Evolutionary conservation across 1,140 invertebrate genomes (phyloP).

Genomic region (Zaprionus vittiger): DNA sequence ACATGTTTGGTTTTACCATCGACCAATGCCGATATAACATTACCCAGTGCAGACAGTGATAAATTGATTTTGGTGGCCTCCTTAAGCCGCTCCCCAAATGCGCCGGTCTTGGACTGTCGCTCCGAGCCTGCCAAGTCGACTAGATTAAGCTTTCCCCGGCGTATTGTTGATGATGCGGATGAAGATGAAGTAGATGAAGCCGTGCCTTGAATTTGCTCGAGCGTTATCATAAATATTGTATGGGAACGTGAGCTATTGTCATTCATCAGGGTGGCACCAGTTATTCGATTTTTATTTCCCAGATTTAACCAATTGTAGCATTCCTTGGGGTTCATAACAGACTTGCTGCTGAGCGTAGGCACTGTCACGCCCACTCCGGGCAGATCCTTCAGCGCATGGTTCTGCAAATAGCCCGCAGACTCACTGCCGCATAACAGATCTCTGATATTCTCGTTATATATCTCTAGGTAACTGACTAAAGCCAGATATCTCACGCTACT

Average conservation of each 20-base stretch:
- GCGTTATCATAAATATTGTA: conserved; percentile 95
- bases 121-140: conserved; percentile 94
- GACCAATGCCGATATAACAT: conserved; percentile 97
- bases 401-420: conserved; percentile 40
- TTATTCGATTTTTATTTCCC: conserved; percentile 92
- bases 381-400: conserved; percentile 90
- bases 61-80: conserved; percentile 98
- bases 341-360: conserved; percentile 85
- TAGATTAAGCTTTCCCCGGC: conserved; percentile 93
- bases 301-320: conserved; percentile 91
- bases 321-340: conserved; percentile 87
- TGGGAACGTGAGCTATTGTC: conserved; percentile 94
- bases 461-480: conserved; percentile 96
- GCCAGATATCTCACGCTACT: conserved; percentile 93
- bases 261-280: conserved; percentile 97
- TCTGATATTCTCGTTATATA: conserved; percentile 95
- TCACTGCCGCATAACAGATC: conserved; percentile 87
- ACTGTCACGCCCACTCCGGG: conserved; percentile 93
- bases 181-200: conserved; percentile 7
- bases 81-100: conserved; percentile 93
- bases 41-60: conserved; percentile 96
- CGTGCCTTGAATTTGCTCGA: conserved; percentile 90
- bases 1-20: conserved; percentile 96
- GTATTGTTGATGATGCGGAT: conserved; percentile 79
- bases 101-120: conserved; percentile 95